These are phyloP conservation scores for Drosophila pruinosa DNA, from an alignment of 1,140 invertebrate species.

Conservation along the genomic window DNA sequence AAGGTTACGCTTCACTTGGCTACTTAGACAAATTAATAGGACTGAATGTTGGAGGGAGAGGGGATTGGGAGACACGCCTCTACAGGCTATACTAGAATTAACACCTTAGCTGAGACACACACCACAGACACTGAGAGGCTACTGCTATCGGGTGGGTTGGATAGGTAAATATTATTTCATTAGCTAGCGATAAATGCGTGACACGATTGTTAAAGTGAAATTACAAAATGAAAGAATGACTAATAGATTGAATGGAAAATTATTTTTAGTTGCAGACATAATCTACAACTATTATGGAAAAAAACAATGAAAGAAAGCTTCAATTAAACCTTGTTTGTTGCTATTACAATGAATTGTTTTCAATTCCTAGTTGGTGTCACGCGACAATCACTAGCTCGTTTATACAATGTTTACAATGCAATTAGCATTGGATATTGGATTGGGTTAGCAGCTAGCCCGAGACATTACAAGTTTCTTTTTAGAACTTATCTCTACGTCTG, in stretches of 20 bases:
- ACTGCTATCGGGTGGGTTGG: slow-evolving; percentile 46
- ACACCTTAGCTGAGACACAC: slow-evolving; percentile 46
- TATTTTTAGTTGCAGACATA: no score
- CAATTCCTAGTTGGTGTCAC: background rate
- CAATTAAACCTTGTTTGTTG: no score
- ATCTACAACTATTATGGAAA: background rate
- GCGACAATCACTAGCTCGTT: slow-evolving; percentile 10
- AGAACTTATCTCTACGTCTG: slow-evolving; percentile 75
- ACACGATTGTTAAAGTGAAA: background rate
- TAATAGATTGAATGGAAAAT: background rate
- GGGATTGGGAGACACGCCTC: background rate
- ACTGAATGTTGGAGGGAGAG: background rate
- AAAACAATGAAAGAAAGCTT: background rate
- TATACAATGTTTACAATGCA: background rate
- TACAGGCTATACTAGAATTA: background rate
- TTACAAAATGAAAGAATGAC: background rate
- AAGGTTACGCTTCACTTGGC: slow-evolving; percentile 2
- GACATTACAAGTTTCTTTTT: slow-evolving; percentile 3
- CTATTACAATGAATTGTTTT: background rate
- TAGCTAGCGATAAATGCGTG: slow-evolving; percentile 12
- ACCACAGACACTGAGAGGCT: slow-evolving; percentile 60
- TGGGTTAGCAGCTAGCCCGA: slow-evolving; percentile 23
- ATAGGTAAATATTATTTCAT: slow-evolving; percentile 4
- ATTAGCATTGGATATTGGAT: slow-evolving; percentile 15
- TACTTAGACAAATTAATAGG: slow-evolving; percentile 7